A percentile compares a stretch with the other conserved stretches of the same genome.
Evolutionary conservation across 2,113 vertebrate species (phyloP).

Genomic region (Nerophis ophidion): DNA sequence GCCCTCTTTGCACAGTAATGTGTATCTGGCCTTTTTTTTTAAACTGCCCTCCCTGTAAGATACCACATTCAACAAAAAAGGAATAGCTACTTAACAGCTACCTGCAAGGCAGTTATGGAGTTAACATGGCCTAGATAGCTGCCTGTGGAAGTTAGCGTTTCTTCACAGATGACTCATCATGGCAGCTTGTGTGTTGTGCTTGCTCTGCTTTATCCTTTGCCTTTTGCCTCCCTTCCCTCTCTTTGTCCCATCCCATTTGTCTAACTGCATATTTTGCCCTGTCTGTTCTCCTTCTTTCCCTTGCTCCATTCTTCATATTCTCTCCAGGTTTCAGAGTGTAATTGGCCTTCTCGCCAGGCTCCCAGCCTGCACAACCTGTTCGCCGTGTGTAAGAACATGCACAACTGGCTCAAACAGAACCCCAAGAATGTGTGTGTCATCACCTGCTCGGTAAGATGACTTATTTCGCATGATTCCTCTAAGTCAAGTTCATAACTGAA

Average conservation of each 20-base stretch:
- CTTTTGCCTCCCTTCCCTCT: neutral
- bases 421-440: constrained; percentile 98
- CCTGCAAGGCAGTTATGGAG: constrained; percentile 4
- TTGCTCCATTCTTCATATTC: neutral
- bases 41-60: neutral
- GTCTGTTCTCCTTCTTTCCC: neutral
- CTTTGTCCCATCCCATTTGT: neutral
- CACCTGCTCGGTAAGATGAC: constrained; percentile 90
- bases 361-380: constrained; percentile 97
- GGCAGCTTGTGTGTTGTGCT: constrained; percentile 26
- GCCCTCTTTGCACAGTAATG: too few relatives aligned
- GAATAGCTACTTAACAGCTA: constrained; percentile 13
- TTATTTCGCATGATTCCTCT: neutral
- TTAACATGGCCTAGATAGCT: constrained; percentile 23
- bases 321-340: constrained; percentile 92
- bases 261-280: neutral
- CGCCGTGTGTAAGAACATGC: constrained; percentile 98
- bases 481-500: neutral
- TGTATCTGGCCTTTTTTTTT: neutral
- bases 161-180: constrained; percentile 42
- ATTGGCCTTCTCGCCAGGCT: constrained; percentile 90
- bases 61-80: neutral
- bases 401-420: constrained; percentile 98
- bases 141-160: constrained; percentile 24
- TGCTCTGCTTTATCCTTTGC: constrained; percentile 17